A percentile compares a stretch with the other conserved stretches of the same genome.
Evolutionary conservation across 2,888 invertebrate species (phyloP).

Genomic region (Chloroclysta siterata): DNA sequence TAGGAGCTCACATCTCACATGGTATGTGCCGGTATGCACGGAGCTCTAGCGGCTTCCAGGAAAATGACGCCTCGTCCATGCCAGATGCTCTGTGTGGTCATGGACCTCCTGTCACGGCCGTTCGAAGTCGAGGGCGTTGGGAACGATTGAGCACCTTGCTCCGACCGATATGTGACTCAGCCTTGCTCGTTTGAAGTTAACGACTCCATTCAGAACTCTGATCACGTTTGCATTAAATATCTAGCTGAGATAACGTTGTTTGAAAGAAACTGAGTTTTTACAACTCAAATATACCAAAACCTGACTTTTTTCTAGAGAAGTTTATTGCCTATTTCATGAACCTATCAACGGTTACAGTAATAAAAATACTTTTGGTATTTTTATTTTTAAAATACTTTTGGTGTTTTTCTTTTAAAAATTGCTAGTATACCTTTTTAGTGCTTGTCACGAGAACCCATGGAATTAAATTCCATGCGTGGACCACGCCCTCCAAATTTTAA

Average conservation of each 20-base stretch:
- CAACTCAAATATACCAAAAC: background rate
- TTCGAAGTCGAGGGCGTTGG: conserved; percentile 60
- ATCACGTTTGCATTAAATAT: conserved; percentile 52
- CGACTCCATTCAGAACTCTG: conserved; percentile 45
- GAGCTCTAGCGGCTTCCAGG: conserved; percentile 45
- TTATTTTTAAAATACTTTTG: too few species aligned
- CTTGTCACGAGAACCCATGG: too few species aligned
- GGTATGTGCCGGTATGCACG: conserved; percentile 38
- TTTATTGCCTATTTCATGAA: too few species aligned
- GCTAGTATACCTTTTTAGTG: too few species aligned
- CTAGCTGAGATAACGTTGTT: conserved; percentile 29
- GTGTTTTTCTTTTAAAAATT: too few species aligned
- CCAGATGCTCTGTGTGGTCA: conserved; percentile 52
- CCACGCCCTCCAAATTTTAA: too few species aligned
- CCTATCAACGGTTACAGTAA: too few species aligned
- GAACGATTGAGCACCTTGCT: conserved; percentile 46
- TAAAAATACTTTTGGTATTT: too few species aligned
- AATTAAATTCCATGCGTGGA: too few species aligned
- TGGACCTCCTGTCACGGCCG: conserved; percentile 50
- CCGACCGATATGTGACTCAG: conserved; percentile 47
- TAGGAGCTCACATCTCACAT: conserved; percentile 23
- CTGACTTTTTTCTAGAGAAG: background rate
- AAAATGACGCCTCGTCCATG: conserved; percentile 49
- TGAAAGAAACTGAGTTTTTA: background rate
- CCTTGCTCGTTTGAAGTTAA: conserved; percentile 56